Percentiles rank a stretch among this genome's conserved stretches.
Conservation (phyloP, 2,888 invertebrate species). For the Serripes groenlandicus region DNA sequence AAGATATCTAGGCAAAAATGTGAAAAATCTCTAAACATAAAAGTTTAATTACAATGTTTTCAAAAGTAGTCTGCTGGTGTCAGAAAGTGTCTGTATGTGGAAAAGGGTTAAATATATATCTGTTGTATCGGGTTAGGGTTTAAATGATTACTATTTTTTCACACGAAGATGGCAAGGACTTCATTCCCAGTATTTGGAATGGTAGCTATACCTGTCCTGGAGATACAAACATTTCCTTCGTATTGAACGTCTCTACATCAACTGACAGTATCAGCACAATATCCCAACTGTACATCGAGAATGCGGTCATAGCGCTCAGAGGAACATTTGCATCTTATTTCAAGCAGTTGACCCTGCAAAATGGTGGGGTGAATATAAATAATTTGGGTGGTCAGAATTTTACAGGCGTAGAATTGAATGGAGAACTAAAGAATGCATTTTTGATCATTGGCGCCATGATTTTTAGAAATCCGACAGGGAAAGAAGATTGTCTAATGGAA, state of each 20-base stretch:
- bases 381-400: slow-evolving; percentile 56
- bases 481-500: slow-evolving; percentile 48
- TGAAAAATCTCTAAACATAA: background rate
- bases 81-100: background rate
- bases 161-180: slow-evolving; percentile 16
- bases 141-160: background rate
- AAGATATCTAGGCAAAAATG: background rate
- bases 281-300: slow-evolving; percentile 41
- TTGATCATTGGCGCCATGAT: slow-evolving; percentile 49
- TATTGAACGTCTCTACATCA: slow-evolving; percentile 55
- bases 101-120: too few relatives aligned
- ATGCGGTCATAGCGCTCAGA: slow-evolving; percentile 27
- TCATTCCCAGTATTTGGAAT: slow-evolving; percentile 71
- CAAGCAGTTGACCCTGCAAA: slow-evolving; percentile 49
- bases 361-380: slow-evolving; percentile 16
- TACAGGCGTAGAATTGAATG: slow-evolving; percentile 57
- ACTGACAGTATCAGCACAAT: slow-evolving; percentile 40
- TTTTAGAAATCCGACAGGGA: slow-evolving; percentile 36
- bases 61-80: background rate
- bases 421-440: slow-evolving; percentile 21
- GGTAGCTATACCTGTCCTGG: slow-evolving; percentile 64
- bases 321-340: slow-evolving; percentile 53
- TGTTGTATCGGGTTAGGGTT: too few relatives aligned
- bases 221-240: slow-evolving; percentile 31
- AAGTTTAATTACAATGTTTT: too few relatives aligned